phyloP scores from a whole-genome alignment of 2,888 invertebrate species.

The Xiphydria camelus region DNA sequence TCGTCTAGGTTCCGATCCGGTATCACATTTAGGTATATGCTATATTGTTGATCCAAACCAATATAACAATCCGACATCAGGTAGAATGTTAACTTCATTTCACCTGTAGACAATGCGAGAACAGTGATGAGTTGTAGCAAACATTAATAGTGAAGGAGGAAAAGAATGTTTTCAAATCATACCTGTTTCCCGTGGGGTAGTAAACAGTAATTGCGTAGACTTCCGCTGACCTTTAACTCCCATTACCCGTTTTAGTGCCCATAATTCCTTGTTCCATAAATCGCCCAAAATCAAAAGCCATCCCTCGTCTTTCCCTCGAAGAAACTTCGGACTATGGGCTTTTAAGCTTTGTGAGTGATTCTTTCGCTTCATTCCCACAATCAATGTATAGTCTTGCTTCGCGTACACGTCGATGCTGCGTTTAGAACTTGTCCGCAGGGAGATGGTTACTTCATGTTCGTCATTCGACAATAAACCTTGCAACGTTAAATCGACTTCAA shows the following conservation, averaged over 20 bases:
- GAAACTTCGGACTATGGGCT: conserved; percentile 83
- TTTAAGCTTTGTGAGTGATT: conserved; percentile 62
- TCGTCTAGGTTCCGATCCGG: too few species aligned
- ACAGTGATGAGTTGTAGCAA: conserved; percentile 1
- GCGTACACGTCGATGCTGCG: conserved; percentile 31
- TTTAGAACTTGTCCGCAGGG: conserved; percentile 20
- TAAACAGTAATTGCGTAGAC: conserved; percentile 65
- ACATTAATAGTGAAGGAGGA: conserved; percentile 1
- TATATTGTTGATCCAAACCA: conserved; percentile 90
- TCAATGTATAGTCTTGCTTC: conserved; percentile 70
- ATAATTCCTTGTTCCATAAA: conserved; percentile 69
- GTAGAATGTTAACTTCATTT: conserved; percentile 78
- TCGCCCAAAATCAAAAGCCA: conserved; percentile 91
- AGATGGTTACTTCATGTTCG: conserved; percentile 21
- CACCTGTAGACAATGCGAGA: conserved; percentile 62
- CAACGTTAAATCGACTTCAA: conserved; percentile 40
- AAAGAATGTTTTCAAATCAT: too few species aligned
- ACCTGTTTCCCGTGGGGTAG: conserved; percentile 64
- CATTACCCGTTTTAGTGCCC: conserved; percentile 78
- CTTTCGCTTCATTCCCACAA: conserved; percentile 63
- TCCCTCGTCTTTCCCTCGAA: conserved; percentile 92
- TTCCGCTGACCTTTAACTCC: conserved; percentile 60
- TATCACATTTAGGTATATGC: conserved; percentile 58
- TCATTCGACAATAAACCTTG: conserved; percentile 27
- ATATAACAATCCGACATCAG: conserved; percentile 91